A percentile compares a stretch with the other conserved stretches of the same genome.
Evolutionary conservation across 2,113 vertebrate genomes (phyloP).

Genomic region (Neopipo cinnamomea): DNA sequence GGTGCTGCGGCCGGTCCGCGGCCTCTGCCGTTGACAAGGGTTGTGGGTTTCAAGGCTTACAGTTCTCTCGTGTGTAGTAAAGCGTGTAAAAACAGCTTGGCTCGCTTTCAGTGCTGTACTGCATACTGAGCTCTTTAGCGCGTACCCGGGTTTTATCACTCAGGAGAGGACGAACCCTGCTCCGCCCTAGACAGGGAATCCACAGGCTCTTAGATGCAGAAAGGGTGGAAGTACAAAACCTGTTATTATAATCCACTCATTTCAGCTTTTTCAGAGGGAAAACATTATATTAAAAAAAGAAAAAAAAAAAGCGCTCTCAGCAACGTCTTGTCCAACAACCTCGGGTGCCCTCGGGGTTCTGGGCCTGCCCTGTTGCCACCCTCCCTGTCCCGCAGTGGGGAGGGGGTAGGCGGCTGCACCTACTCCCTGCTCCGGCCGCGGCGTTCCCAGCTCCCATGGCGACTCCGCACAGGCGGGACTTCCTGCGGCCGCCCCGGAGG

Average conservation of each 20-base stretch:
- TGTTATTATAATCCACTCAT: not conserved
- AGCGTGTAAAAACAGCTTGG: accelerated
- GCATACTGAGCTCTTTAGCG: not conserved
- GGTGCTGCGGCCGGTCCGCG: not conserved
- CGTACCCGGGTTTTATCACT: not conserved
- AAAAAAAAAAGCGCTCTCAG: too few relatives aligned
- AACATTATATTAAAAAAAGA: not conserved
- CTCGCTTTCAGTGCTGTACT: not conserved
- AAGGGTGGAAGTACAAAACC: not conserved
- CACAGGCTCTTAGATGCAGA: not conserved
- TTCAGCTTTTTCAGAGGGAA: not conserved
- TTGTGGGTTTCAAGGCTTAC: not conserved
- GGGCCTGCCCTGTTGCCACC: not conserved
- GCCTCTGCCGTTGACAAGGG: not conserved
- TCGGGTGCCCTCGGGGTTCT: not conserved
- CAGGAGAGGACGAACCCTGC: too few relatives aligned
- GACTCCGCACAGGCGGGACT: not conserved
- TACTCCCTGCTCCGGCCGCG: too few relatives aligned
- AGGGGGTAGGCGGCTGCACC: accelerated
- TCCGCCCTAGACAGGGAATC: not conserved
- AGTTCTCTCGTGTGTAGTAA: accelerated
- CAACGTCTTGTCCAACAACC: not conserved
- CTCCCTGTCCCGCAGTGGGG: accelerated
- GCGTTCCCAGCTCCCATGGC: not conserved
- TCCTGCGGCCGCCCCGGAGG: not conserved